A percentile compares a stretch with the other conserved stretches of the same genome.
phyloP scores from a whole-genome alignment of 2,113 vertebrate genomes.

The Corapipo altera region DNA sequence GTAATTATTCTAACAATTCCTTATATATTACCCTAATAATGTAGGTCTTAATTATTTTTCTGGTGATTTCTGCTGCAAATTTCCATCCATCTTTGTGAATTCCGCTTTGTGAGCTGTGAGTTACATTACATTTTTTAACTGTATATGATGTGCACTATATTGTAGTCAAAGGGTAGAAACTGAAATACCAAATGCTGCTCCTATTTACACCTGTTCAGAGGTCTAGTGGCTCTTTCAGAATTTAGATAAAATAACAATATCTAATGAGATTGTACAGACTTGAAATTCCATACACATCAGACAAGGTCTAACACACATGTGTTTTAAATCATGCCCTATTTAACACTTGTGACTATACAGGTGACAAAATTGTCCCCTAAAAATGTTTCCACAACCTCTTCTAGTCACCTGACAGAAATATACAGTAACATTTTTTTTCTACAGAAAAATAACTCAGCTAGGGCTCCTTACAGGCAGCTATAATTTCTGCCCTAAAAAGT shows the following conservation, averaged over 20 bases:
- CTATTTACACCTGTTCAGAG: neutral
- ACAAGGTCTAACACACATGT: neutral
- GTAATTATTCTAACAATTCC: neutral
- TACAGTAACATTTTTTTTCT: neutral
- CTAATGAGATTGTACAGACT: neutral
- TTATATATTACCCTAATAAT: neutral
- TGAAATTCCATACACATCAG: neutral
- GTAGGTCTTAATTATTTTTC: neutral
- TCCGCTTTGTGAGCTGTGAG: neutral
- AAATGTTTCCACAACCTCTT: neutral
- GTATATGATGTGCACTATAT: too few relatives aligned
- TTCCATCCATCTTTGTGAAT: neutral
- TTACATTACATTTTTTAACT: neutral
- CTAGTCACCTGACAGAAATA: neutral
- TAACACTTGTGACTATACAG: constrained; percentile 24
- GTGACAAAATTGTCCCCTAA: neutral
- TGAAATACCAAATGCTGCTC: neutral
- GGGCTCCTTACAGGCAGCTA: neutral
- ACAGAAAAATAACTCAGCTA: neutral
- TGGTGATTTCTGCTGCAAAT: neutral
- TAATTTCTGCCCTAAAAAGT: neutral
- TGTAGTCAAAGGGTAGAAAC: neutral
- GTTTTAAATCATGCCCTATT: constrained; percentile 42
- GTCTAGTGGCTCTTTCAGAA: neutral
- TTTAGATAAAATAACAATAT: neutral